phyloP scores from a whole-genome alignment of 2,113 vertebrate species.

The Callopanchax toddi region DNA sequence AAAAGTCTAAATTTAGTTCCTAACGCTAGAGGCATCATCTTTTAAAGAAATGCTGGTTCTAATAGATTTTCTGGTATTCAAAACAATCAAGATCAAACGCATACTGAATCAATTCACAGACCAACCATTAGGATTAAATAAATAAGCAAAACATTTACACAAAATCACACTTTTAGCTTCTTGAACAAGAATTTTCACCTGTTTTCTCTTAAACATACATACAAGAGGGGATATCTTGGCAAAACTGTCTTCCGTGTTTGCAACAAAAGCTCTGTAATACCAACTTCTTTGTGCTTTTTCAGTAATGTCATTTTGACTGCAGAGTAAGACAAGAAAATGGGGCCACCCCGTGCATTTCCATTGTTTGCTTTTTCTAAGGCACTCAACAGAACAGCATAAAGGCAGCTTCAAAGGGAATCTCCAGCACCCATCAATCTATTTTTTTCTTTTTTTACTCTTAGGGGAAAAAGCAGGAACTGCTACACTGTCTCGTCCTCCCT shows the following conservation, averaged over 20 bases:
- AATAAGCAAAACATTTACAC: not conserved
- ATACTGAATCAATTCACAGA: not conserved
- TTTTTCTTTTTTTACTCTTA: slow-evolving; percentile 15
- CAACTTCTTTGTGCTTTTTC: not conserved
- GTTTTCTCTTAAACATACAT: not conserved
- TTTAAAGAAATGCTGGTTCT: not conserved
- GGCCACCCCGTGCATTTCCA: slow-evolving; percentile 9
- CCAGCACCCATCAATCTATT: slow-evolving; percentile 15
- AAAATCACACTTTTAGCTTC: not conserved
- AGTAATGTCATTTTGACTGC: slow-evolving; percentile 18
- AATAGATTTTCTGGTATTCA: not conserved
- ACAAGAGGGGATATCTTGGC: not conserved
- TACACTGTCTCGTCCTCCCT: slow-evolving; percentile 15
- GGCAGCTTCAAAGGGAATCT: slow-evolving; percentile 32
- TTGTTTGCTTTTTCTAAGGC: slow-evolving; percentile 22
- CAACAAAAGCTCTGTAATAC: not conserved
- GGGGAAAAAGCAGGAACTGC: slow-evolving; percentile 56
- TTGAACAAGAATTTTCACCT: not conserved
- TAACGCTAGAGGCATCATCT: not conserved
- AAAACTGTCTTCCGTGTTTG: not conserved
- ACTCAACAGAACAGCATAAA: slow-evolving; percentile 2
- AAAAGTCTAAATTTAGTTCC: not conserved
- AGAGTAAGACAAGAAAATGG: slow-evolving; percentile 10
- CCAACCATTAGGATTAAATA: not conserved
- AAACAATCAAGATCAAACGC: not conserved